Conservation (phyloP, 2,113 vertebrate species). For the Cyprinodon variegatus region DNA sequence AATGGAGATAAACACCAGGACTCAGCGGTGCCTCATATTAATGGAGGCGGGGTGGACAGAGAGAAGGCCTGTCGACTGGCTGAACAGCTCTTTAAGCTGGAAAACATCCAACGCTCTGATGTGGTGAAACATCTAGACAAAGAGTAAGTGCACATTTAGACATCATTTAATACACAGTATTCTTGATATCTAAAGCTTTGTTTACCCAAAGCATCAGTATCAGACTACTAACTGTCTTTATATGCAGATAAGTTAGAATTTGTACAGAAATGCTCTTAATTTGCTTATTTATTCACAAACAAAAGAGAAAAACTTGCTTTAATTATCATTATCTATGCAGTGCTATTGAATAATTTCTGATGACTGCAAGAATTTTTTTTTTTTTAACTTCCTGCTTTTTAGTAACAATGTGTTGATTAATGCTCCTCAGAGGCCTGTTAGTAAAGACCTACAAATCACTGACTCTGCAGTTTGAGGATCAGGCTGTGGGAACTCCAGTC, state of each 20-base stretch:
- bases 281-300: background rate
- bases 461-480: no score
- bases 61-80: conserved; percentile 72
- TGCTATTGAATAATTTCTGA: background rate
- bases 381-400: background rate
- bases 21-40: conserved; percentile 26
- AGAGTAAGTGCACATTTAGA: conserved; percentile 73
- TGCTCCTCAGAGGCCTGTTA: background rate
- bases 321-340: background rate
- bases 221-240: background rate
- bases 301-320: background rate
- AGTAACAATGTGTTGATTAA: background rate
- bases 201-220: background rate
- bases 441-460: background rate
- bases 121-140: conserved; percentile 83
- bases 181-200: background rate
- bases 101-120: conserved; percentile 73
- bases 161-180: background rate
- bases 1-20: conserved; percentile 33
- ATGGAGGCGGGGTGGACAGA: conserved; percentile 61
- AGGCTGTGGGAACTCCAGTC: no score
- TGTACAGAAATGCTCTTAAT: background rate
- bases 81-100: conserved; percentile 73
- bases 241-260: background rate
- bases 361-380: background rate